Percentiles rank a stretch among this genome's conserved stretches.
Evolutionary conservation across 2,888 invertebrate species (phyloP).

Genomic region (Amphipoea oculea): DNA sequence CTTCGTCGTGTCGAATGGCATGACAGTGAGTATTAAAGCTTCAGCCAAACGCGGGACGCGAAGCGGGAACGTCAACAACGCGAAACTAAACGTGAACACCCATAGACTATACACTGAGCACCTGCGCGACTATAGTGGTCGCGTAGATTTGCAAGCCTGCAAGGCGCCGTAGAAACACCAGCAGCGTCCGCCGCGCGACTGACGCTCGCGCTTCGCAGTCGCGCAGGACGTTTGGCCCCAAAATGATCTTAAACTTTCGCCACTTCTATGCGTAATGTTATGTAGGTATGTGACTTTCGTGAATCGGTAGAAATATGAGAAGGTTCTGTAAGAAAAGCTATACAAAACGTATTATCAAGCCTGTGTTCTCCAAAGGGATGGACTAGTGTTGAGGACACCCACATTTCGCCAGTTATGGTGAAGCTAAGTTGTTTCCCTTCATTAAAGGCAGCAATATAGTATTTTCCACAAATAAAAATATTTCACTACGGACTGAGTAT

Average conservation of each 20-base stretch:
- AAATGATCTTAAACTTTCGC: neutral
- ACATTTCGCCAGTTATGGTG: neutral
- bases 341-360: neutral
- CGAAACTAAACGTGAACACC: neutral
- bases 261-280: neutral
- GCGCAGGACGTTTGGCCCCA: neutral
- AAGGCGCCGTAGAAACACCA: neutral
- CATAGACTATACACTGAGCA: too few species aligned
- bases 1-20: neutral
- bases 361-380: neutral
- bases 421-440: neutral
- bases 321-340: neutral
- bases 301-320: neutral
- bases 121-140: neutral
- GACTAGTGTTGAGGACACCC: neutral
- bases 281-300: neutral
- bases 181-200: neutral
- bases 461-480: neutral
- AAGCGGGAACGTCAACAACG: neutral
- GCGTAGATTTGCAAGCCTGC: neutral
- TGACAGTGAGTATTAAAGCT: neutral
- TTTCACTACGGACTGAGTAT: neutral
- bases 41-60: too few species aligned
- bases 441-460: neutral
- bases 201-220: neutral